Evolutionary conservation across 2,888 invertebrate genomes (phyloP).

Genomic region (Spodoptera exigua): DNA sequence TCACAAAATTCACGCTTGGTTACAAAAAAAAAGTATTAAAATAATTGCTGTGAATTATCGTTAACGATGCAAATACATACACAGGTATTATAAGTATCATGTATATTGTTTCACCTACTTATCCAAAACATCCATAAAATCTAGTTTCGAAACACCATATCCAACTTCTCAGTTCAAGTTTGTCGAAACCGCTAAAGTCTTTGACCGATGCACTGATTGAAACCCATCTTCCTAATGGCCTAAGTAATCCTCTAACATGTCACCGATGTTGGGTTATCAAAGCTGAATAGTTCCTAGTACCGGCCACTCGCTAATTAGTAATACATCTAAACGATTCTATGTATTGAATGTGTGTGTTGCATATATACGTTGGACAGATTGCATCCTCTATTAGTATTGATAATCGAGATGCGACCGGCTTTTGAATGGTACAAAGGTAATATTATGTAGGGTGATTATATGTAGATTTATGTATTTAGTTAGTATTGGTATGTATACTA

Average conservation of each 20-base stretch:
- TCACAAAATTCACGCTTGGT: too few species aligned
- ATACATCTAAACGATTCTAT: slow-evolving; percentile 32
- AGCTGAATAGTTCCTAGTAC: slow-evolving; percentile 31
- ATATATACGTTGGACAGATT: slow-evolving; percentile 27
- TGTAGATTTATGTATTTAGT: background rate
- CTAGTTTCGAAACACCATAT: too few species aligned
- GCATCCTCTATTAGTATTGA: slow-evolving; percentile 40
- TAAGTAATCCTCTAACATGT: background rate
- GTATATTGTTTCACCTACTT: too few species aligned
- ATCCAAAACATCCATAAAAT: too few species aligned
- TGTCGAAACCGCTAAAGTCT: background rate
- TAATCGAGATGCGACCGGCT: slow-evolving; percentile 5
- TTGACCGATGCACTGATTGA: slow-evolving; percentile 11
- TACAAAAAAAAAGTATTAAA: too few species aligned
- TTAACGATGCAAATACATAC: too few species aligned
- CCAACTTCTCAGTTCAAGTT: too few species aligned
- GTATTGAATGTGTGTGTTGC: slow-evolving; percentile 16
- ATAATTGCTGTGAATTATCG: too few species aligned
- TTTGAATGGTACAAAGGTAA: slow-evolving; percentile 12
- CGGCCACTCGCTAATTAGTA: slow-evolving; percentile 48
- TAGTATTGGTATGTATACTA: too few species aligned
- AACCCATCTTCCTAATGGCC: slow-evolving; percentile 17
- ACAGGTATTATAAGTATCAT: too few species aligned
- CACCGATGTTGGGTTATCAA: slow-evolving; percentile 4
- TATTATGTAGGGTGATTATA: background rate